Base-by-base conservation (phyloP, 1,140 invertebrate species). In the Meloidogyne chitwoodi region DNA sequence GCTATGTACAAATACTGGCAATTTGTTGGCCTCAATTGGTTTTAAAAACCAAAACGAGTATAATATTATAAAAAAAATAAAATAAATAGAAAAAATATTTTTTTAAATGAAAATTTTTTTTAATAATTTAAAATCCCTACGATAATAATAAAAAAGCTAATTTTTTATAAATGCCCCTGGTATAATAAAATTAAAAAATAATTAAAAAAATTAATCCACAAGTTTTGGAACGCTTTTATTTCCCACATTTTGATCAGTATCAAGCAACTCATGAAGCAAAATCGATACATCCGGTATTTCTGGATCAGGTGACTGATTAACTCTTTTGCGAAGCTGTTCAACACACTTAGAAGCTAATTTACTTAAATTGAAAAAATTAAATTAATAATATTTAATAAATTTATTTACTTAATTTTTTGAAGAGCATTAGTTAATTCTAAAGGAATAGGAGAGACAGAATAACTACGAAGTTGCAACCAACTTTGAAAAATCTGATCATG, bases 281-380 rank as follows among this genome's bases (percentile, higher is more conserved):
- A 8, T n/a, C 4, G 48, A 8, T 1, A 56, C 5, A 5, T 56
- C n/a, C 0, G 19, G 48, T 8, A 56, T 56, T 56, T 56, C 48
- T 3, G 2, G 1, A 44, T 44, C 41, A 44, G 48, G 48, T 56
- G 48, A 56, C 6, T 56, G 48, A 22, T 22, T 56, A 8, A 56
- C 19, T 22, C 48, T n/a, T 0, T 19, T 26, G 14, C 67, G 70
- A 61, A 73, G 56, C 16, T n/a, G 29, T 64, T 73, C 71, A 29
- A 73, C 62, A 75, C 74, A 70, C 74, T 75, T 66, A 48, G 64
- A 44, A 29, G 73, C 73, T 31, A 75, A 75, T 75, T 76, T 22
- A 29, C 69, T 71, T 24, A 26, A 71, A 44, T 8, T 26, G 24
- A 6, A 22, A 56, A 72, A n/a, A 19, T 66, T 16, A 29, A 19